A percentile compares a stretch with the other conserved stretches of the same genome.
These are phyloP conservation scores for Polyodon spathula DNA, from an alignment of 2,113 vertebrate genomes.

Conservation along the genomic window DNA sequence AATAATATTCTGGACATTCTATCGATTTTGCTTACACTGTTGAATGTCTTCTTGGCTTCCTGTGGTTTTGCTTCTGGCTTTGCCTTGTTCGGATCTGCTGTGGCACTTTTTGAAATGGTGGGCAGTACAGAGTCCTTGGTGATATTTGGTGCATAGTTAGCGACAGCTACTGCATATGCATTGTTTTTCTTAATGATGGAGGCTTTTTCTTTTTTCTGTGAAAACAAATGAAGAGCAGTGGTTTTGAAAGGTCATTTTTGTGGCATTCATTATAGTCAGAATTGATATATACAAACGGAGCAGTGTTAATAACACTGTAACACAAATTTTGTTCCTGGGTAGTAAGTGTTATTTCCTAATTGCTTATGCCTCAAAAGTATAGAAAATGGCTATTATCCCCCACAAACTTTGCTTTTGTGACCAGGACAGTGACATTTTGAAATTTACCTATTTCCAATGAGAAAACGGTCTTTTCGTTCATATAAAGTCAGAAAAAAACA, in stretches of 20 bases:
- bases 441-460: too few relatives aligned
- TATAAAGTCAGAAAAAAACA: too few relatives aligned
- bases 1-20: slow-evolving; percentile 97
- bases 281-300: slow-evolving; percentile 8
- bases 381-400: too few relatives aligned
- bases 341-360: too few relatives aligned
- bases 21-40: slow-evolving; percentile 98
- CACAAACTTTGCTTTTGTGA: too few relatives aligned
- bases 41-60: slow-evolving; percentile 95
- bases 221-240: slow-evolving; percentile 23
- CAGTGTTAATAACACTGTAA: slow-evolving; percentile 3
- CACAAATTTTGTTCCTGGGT: too few relatives aligned
- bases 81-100: slow-evolving; percentile 68
- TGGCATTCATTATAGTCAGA: background rate
- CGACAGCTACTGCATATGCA: slow-evolving; percentile 92
- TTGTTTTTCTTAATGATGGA: slow-evolving; percentile 95
- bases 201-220: slow-evolving; percentile 90
- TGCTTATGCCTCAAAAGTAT: too few relatives aligned
- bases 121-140: slow-evolving; percentile 88
- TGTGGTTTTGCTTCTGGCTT: slow-evolving; percentile 75
- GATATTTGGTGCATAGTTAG: slow-evolving; percentile 92
- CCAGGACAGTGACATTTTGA: too few relatives aligned
- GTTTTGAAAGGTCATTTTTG: background rate
- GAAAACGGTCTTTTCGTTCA: too few relatives aligned
- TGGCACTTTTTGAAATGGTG: slow-evolving; percentile 86